Evolutionary conservation across 2,797 vertebrate genomes (phyloP), one percentile per base, ranked within the genome.

Genomic region (Naso thynnoides): DNA sequence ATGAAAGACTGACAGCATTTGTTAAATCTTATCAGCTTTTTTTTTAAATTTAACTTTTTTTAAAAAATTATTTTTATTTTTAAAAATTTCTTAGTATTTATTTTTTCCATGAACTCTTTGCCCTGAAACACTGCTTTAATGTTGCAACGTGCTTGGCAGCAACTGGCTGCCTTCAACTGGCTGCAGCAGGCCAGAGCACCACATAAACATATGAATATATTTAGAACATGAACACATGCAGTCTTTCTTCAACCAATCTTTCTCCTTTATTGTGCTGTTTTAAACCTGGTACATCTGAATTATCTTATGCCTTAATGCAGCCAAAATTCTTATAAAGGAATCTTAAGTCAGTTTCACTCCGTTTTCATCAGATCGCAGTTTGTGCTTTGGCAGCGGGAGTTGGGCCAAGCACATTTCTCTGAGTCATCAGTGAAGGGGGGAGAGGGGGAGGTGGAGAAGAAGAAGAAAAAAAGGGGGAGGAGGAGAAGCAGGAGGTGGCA

Each of bases 391-490:
- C 78, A 85, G 79, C n/a, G 8, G 84, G 77, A 89, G 77, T 18
- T 1, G 41, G 77, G 91, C 90, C 91, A 86, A 93, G 91, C 93
- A 93, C 92, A 94, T 93, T 93, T 93, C 89, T 94, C 88, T 94
- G 93, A 94, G 89, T 94, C 93, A 94, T 93, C 91, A 71, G 61
- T 70, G 50, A 27, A 67, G 73, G 23, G 61, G 13, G 27, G 33
- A n/a, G 57, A 27, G 42, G 42, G 45, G 63, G 13, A 48, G 21
- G 19, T 48, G 9, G 26, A 66, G 39, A 29, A 26, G 52, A 24
- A 48, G 70, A 4, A 29, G 78, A 2, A 45, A 53, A 15, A 58
- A 59, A 56, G 82, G 68, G 82, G 77, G 81, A 88, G 79, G 60
- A 81, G 73, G 80, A 79, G 70, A 77, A 78, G 82, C 81, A 87